Percentiles rank a stretch among this genome's conserved stretches.
phyloP scores from a whole-genome alignment of 2,113 vertebrate genomes.

The Saccopteryx bilineata region DNA sequence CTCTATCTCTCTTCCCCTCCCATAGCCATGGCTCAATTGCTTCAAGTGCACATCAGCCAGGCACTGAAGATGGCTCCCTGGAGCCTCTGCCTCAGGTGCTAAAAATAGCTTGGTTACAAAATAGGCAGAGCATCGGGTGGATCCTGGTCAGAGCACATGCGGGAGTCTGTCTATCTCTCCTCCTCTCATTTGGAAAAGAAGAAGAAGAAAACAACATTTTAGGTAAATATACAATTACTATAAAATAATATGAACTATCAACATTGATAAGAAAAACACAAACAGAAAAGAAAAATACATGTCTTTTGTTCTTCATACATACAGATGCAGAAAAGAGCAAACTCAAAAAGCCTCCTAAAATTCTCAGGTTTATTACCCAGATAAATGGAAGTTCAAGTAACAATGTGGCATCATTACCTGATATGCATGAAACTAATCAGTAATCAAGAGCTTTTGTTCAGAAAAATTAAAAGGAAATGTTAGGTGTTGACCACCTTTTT shows the following conservation, averaged over 20 bases:
- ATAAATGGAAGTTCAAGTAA: constrained; percentile 2
- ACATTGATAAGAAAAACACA: background rate
- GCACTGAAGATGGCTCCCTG: too few relatives aligned
- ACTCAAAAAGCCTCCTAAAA: background rate
- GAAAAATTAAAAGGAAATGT: background rate
- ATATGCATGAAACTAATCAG: background rate
- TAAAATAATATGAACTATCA: background rate
- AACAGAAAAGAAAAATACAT: background rate
- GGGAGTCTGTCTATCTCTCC: too few relatives aligned
- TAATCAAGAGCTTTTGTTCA: background rate
- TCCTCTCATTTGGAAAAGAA: too few relatives aligned
- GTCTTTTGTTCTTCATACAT: background rate
- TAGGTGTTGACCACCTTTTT: background rate
- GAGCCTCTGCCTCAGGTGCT: too few relatives aligned
- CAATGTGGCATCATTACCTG: background rate
- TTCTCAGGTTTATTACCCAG: background rate
- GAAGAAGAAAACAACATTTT: background rate
- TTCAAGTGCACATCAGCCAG: too few relatives aligned
- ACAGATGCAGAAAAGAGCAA: background rate
- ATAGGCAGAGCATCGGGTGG: too few relatives aligned
- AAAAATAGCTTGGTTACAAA: too few relatives aligned
- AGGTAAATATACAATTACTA: background rate
- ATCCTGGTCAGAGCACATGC: too few relatives aligned
- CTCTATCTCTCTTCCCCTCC: too few relatives aligned
- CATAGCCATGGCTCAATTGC: too few relatives aligned